Evolutionary conservation across 2,113 vertebrate species (phyloP).

Genomic region (Dipodomys stephensi): DNA sequence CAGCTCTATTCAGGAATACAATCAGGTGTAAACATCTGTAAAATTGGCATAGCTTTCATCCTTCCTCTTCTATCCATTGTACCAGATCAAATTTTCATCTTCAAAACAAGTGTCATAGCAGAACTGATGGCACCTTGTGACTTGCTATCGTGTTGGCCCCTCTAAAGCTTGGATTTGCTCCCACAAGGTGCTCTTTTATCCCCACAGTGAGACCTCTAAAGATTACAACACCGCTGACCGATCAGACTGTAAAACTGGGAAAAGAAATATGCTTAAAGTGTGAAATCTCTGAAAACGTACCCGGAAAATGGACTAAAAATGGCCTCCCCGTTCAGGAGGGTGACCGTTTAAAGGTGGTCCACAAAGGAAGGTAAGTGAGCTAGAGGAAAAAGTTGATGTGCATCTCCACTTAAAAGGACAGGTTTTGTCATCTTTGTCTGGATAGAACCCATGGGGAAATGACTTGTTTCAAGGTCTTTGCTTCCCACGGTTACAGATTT

Average conservation of each 20-base stretch:
- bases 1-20: neutral
- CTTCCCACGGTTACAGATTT: neutral
- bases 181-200: conserved; percentile 16
- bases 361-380: conserved; percentile 92
- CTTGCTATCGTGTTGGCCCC: neutral
- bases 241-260: conserved; percentile 92
- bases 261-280: conserved; percentile 94
- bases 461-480: neutral
- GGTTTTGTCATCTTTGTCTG: neutral
- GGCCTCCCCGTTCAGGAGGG: conserved; percentile 93
- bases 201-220: conserved; percentile 95
- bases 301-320: conserved; percentile 97
- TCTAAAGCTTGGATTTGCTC: neutral
- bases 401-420: neutral
- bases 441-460: neutral
- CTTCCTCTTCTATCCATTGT: neutral
- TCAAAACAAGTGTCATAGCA: neutral
- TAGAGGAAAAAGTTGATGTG: too few relatives aligned
- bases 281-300: conserved; percentile 95
- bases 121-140: neutral
- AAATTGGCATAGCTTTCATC: neutral
- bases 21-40: neutral
- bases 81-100: neutral
- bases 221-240: conserved; percentile 92
- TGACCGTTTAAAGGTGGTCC: conserved; percentile 93